Evolutionary conservation across 2,888 invertebrate species (phyloP), one percentile per base, ranked within the genome.

Genomic region (Pachliopta kotzebuea): DNA sequence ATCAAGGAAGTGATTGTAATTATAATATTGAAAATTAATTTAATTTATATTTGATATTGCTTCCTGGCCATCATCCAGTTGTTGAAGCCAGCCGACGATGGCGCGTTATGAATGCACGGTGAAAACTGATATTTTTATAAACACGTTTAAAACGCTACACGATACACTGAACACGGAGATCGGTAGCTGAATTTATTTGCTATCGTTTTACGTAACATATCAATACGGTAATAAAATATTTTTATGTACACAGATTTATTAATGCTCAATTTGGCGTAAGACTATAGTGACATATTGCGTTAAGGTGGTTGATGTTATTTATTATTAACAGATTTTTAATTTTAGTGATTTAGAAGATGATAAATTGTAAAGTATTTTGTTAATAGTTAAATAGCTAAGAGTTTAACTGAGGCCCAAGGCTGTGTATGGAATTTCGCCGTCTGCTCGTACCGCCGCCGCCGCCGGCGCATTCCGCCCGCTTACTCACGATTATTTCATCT

Each of bases 91-190:
- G 49, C 50, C 59, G 55, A 57, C 20, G 56, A 59, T 42, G 50
- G 56, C 59, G n/a, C 37, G 50, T 56, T 56, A 24, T 64, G 56
- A 60, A 64, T 64, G 56, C 60, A 14, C 26, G 42, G 56, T 56
- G 71, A 68, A 73, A 81, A 80, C 72, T 72, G 81, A 85, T 85
- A 85, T 80, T 84, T 85, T 83, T 84, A 84, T 84, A 75, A 76
- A 70, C 74, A 62, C 67, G 72, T 72, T 71, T 69, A 68, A 62
- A 68, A 71, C 71, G 85, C 80, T 85, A 86, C 72, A 59, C 76
- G 81, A 86, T 81, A 85, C 81, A 74, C 74, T 74, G 70, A 69
- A 70, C 71, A 67, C 68, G 64, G 71, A 71, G 70, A 75, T 80
- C 84, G 72, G 86, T 85, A 86, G 86, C 85, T 69, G 69, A 73